These are phyloP conservation scores for Daktulosphaira vitifoliae DNA, from an alignment of 1,140 invertebrate species.

Conservation along the genomic window DNA sequence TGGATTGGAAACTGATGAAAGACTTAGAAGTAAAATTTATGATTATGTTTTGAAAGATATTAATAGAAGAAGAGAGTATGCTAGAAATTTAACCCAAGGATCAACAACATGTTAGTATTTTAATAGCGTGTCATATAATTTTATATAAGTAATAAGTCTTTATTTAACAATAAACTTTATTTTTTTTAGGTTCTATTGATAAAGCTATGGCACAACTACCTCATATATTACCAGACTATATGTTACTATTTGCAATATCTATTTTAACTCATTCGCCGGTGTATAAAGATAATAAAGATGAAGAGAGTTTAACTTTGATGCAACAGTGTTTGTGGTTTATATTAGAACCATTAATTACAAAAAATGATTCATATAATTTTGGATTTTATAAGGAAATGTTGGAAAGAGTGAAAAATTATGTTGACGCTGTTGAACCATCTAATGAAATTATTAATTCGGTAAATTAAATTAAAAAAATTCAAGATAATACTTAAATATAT, in stretches of 20 bases:
- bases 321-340: constrained; percentile 87
- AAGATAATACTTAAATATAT: neutral
- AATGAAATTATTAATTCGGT: constrained; percentile 74
- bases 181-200: constrained; percentile 47
- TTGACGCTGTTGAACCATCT: constrained; percentile 73
- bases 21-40: constrained; percentile 56
- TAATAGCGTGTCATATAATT: neutral
- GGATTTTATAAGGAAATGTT: constrained; percentile 92
- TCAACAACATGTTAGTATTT: constrained; percentile 46
- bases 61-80: constrained; percentile 79
- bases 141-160: neutral
- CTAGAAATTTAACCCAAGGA: constrained; percentile 62
- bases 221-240: constrained; percentile 91
- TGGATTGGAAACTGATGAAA: constrained; percentile 71
- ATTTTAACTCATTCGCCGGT: constrained; percentile 83
- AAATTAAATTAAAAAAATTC: constrained; percentile 43
- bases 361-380: constrained; percentile 89
- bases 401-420: constrained; percentile 85
- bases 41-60: constrained; percentile 79
- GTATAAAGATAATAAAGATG: constrained; percentile 65
- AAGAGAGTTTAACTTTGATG: constrained; percentile 63
- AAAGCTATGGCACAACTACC: constrained; percentile 62
- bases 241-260: constrained; percentile 88
- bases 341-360: constrained; percentile 82
- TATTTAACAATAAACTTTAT: constrained; percentile 32